Percentiles rank a stretch among this genome's conserved stretches.
Conservation (phyloP, 2,888 invertebrate genomes). For the Tanypteryx hageni region DNA sequence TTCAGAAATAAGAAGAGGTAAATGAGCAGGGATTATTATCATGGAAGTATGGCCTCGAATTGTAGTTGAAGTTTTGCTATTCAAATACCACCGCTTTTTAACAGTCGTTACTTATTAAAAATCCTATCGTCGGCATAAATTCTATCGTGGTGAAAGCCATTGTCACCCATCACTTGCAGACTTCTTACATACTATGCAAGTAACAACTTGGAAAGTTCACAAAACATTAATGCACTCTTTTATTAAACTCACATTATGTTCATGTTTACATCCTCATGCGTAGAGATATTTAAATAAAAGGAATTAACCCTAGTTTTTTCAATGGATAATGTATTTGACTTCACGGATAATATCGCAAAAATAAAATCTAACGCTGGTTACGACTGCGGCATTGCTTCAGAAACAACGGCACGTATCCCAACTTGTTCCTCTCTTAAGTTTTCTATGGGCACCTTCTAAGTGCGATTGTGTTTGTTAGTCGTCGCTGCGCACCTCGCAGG, state of each 20-base stretch:
- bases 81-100: neutral
- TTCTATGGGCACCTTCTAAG: too few species aligned
- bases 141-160: neutral
- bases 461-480: too few species aligned
- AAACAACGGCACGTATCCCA: too few species aligned
- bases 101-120: neutral
- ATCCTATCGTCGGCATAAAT: neutral
- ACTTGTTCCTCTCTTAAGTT: too few species aligned
- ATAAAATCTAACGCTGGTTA: too few species aligned
- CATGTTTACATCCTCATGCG: neutral
- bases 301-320: neutral
- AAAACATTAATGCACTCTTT: neutral
- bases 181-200: neutral
- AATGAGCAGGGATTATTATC: too few species aligned
- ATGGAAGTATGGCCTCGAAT: too few species aligned
- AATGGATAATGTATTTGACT: neutral
- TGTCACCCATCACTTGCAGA: neutral
- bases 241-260: neutral
- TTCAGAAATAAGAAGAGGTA: too few species aligned
- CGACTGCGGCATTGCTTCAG: too few species aligned
- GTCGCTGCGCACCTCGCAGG: neutral
- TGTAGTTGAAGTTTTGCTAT: neutral
- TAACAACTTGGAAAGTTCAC: neutral
- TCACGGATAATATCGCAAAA: too few species aligned
- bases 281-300: neutral